Evolutionary conservation across 2,113 vertebrate species (phyloP), one percentile per base, ranked within the genome.

Genomic region (Sminthopsis crassicaudata): DNA sequence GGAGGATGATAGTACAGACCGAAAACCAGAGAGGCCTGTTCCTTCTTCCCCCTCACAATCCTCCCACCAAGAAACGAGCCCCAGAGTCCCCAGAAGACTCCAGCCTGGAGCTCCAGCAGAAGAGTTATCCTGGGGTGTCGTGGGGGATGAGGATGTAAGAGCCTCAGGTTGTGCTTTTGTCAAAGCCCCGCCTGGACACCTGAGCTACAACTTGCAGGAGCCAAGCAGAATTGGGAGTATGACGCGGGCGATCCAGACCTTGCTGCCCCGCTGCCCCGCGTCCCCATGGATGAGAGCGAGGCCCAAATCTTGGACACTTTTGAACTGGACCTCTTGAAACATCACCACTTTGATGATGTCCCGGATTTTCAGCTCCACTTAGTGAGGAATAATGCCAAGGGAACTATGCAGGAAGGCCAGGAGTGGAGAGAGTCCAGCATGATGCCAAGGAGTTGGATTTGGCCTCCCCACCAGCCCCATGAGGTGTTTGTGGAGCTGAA

Each of bases 401-500:
- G 98, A 0, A 99, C 99, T 26, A 98, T 99, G 0, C 99, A 99
- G 51, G 98, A 98, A 3, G 98, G 99, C 97, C 99, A 99, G 96
- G 99, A 99, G 96, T 99, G 99, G 96, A 98, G 98, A 11, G 99
- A 99, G 98, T 98, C 98, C 50, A 99, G 98, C 90, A 98, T 98
- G 0, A 99, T 99, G 42, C 99, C 97, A 67, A 98, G 99, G 48
- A 99, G 99, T 96, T 99, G 99, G 36, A 98, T 99, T 96, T 99
- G 99, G 53, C 98, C 99, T 0, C 98, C 99, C 2, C 97, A 97
- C 94, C 99, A 99, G 89, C 99, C 99, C 1, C 99, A 99, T 0
- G 99, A 99, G 99, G 99, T 99, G 96, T 99, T 99, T 22, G 99
- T 99, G 98, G 99, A 99, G 98, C 98, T 99, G 97, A 99, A 99